Base-by-base conservation (phyloP, 1,140 invertebrate genomes). In the Aphis gossypii region DNA sequence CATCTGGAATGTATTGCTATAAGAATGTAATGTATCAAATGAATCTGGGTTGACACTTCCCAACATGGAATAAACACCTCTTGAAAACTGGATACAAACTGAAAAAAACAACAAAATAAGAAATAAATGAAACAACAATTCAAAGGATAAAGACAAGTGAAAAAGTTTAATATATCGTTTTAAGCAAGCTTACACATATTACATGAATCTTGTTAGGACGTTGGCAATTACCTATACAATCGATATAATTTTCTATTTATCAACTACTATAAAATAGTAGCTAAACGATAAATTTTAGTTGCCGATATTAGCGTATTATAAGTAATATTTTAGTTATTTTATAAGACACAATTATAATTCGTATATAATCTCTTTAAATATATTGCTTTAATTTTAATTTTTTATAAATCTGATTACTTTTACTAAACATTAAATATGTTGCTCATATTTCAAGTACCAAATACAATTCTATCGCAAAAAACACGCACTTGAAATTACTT, bases 1-100 rank as follows among this genome's bases (percentile, higher is more conserved):
- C 97, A 99, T 98, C 95, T 99, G 97, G 95, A 99, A 99, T 11
- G 98, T 99, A 95, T 99, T 99, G 94, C 98, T 98, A 95, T 99
- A 99, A 2, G 98, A 99, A 95, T 99, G 98, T 82, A 99, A 96
- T 35, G 98, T 99, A 95, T 99, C 97, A 95, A 99, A 98, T 14
- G 98, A 98, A 94, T 99, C 98, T 14, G 98, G 97, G 94, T 97
- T 97, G 21, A 99, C 98, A 9, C 98, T 97, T 1, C 98, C 98
- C 94, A 99, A 95, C 97, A 99, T 97, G 8, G 98, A 97, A 95
- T 97, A 98, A 90, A 99, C 98, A 38, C 98, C 98, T 94, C 98
- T 96, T 46, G 97, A 97, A 95, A 99, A 98, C 95, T 99, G 98
- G 95, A 97, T 97, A 95, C 98, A 99, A 95, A 99, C 98, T 99